Base-by-base conservation (phyloP, 2,113 vertebrate genomes). In the Sinocyclocheilus rhinocerous region DNA sequence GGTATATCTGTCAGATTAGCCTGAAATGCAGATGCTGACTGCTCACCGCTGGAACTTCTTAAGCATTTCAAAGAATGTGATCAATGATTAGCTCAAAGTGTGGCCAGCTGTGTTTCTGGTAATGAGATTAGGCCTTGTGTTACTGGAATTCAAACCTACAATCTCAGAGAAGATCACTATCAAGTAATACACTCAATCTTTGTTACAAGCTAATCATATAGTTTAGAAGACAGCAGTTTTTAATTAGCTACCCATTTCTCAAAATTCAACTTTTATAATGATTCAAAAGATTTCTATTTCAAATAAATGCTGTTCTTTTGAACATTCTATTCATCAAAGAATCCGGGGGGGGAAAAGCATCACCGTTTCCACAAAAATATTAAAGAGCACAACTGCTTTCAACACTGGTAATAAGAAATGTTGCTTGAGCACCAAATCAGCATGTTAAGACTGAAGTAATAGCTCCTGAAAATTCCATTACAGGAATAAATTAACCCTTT, bases 81-180 rank as follows among this genome's bases (percentile, higher is more conserved):
- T 52, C 48, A 48, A 55, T 77, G 76, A 77, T 77, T 77, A 76
- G 39, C 72, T 76, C 72, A 76, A 76, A 76, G n/a, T n/a, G 57
- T 12, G 52, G 76, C 76, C 76, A 78, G 76, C 76, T 78, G 76
- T 36, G 50, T 78, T 78, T 77, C 52, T 59, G 18, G 39, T 36
- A 78, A 50, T 77, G 48, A 77, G 76, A 77, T 77, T 77, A 55
- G 52, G 48, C 76, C 18, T 59, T 22, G 52, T 59, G 50, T 33
- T 57, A 57, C 76, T 78, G 52, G 26, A 78, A 78, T 78, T 78
- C 52, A 78, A 57, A 36, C 48, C 6, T 55, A 42, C 29, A 78
- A 59, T 33, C 76, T 78, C 76, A 57, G 75, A 48, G 6, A 24
- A 57, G 24, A 78, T 57, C 76, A 78, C 26, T 6, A 78, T 36